Conservation (phyloP, 2,888 invertebrate genomes). For the Poecilus cupreus region DNA sequence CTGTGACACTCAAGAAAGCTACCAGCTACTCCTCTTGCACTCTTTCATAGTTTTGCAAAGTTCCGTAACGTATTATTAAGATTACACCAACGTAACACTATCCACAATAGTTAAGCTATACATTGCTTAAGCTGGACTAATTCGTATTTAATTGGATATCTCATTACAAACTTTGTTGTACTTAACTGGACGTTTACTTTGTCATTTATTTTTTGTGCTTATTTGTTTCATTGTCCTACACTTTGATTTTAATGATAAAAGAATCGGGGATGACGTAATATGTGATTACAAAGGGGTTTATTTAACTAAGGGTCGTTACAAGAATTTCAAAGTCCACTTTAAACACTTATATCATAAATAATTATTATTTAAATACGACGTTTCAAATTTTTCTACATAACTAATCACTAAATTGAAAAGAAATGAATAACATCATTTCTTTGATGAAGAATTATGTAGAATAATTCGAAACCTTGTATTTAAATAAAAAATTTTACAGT, state of each 20-base stretch:
- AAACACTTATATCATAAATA: too few species aligned
- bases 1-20: background rate
- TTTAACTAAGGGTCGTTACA: background rate
- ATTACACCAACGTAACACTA: background rate
- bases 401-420: too few species aligned
- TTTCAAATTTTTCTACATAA: too few species aligned
- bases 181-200: background rate
- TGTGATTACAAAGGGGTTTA: background rate
- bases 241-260: constrained; percentile 13
- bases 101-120: background rate
- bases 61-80: constrained; percentile 7
- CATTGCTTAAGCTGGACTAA: background rate
- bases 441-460: background rate
- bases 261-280: constrained; percentile 2
- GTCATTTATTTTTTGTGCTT: background rate
- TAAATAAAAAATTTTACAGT: too few species aligned
- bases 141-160: constrained; percentile 15
- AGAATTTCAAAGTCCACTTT: background rate
- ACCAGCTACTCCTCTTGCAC: background rate
- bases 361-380: too few species aligned
- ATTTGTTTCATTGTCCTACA: background rate
- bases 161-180: background rate
- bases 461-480: too few species aligned
- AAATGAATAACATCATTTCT: too few species aligned
- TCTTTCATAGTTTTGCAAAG: background rate